phyloP scores from a whole-genome alignment of 2,113 vertebrate species.

The Geothlypis trichas region DNA sequence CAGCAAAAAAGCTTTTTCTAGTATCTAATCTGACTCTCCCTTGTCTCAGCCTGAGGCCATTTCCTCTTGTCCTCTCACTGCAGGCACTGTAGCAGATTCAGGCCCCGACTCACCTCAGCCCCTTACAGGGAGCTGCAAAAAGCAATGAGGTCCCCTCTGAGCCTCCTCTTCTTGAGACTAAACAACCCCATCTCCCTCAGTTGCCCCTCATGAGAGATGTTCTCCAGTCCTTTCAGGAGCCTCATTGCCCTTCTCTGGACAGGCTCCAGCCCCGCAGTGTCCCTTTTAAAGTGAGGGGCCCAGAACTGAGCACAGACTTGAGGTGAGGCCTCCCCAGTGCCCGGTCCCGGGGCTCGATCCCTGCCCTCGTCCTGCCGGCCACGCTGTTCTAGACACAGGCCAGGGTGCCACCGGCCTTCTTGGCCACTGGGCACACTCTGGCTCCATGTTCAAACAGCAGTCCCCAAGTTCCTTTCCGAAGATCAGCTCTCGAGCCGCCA shows the following conservation, averaged over 20 bases:
- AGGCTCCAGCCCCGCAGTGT: background rate
- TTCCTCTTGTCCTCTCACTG: background rate
- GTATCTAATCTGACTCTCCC: too few relatives aligned
- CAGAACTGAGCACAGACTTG: background rate
- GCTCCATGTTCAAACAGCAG: background rate
- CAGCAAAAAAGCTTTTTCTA: background rate
- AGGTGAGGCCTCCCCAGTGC: background rate
- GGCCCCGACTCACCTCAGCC: background rate
- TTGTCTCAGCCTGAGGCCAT: background rate
- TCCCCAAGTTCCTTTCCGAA: background rate
- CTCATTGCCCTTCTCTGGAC: accelerated
- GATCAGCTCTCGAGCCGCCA: accelerated
- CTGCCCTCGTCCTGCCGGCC: background rate
- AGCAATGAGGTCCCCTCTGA: background rate
- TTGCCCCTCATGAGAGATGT: background rate
- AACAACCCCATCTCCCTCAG: background rate
- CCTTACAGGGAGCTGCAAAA: background rate
- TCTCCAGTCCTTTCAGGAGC: background rate
- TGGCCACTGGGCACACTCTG: background rate
- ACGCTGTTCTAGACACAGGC: background rate
- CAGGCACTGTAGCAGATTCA: accelerated
- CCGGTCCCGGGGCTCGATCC: accelerated
- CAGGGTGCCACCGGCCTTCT: background rate
- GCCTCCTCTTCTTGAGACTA: background rate
- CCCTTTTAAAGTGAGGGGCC: background rate